Evolutionary conservation across 2,888 invertebrate genomes (phyloP).

Genomic region (Cybosia mesomella): DNA sequence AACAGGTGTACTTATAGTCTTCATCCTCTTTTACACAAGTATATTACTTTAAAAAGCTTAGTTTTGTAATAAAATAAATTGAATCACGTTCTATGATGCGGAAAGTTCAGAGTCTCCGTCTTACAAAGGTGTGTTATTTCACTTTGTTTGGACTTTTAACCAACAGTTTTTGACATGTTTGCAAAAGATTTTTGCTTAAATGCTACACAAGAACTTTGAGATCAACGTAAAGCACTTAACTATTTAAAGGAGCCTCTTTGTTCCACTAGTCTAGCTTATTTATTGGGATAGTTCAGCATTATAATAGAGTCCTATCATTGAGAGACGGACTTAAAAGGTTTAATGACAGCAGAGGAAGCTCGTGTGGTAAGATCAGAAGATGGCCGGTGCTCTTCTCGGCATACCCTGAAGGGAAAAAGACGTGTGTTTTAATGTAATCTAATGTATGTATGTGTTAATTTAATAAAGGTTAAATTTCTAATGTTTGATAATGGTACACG

Average conservation of each 20-base stretch:
- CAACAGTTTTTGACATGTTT: not conserved
- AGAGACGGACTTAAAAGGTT: too few relatives aligned
- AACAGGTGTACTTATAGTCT: not conserved
- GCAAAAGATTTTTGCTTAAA: not conserved
- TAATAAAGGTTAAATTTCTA: too few relatives aligned
- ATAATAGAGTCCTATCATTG: too few relatives aligned
- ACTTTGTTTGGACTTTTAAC: not conserved
- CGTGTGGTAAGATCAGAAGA: too few relatives aligned
- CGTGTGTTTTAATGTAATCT: too few relatives aligned
- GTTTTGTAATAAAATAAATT: not conserved
- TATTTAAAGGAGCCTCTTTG: not conserved
- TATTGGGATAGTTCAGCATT: not conserved
- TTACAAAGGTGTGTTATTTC: conserved; percentile 19
- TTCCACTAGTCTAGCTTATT: not conserved
- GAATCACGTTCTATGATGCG: not conserved
- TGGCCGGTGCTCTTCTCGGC: too few relatives aligned
- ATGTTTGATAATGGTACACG: too few relatives aligned
- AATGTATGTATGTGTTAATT: too few relatives aligned
- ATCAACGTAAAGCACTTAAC: not conserved
- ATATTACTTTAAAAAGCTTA: not conserved
- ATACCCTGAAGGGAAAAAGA: too few relatives aligned
- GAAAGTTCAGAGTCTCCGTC: not conserved
- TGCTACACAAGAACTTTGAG: not conserved
- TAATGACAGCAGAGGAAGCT: too few relatives aligned
- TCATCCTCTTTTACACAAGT: not conserved